Base-by-base conservation (phyloP, 2,888 invertebrate genomes). In the Ceramica pisi region DNA sequence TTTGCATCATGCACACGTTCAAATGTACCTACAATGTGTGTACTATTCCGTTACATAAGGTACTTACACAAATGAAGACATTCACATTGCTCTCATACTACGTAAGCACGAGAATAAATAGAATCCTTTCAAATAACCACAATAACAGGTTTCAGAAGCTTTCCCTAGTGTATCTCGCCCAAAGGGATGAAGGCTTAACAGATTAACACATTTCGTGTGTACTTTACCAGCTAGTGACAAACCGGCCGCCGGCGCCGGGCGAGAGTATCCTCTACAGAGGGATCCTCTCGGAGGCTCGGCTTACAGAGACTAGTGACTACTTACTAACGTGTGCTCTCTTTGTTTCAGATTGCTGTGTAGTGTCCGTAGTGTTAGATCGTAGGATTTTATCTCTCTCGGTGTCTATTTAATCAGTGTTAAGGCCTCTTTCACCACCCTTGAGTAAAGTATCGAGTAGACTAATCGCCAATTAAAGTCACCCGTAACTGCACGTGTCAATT, bases 281-380 rank as follows among this genome's bases (percentile, higher is more conserved):
- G 50, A 56, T 48, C 53, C 31, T 48, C 50, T 44, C 51, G 19
- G 21, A 31, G 63, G 48, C 56, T 67, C 51, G n/a, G 44, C 31
- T 38, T 59, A 67, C 69, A 10, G 6, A 51, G 23, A 23, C 67
- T 44, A 10, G 6, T 55, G 31, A 23, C 67, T 48, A 38, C 26
- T 53, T 53, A 82, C 68, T 81, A 72, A 81, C 35, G 38, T 51
- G 14, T 61, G n/a, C 23, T 19, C 51, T 70, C 50, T 78, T 85
- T 86, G 87, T 86, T 86, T 75, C 86, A 86, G 87, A 81, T 86
- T 71, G 65, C 44, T 64, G 75, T 78, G 61, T 78, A 78, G 83
- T 83, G 71, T 57, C 23, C 57, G 73, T 61, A 67, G 72, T 81
- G 80, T 77, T 80, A 74, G 60, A 14, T 44, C 19, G 19, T 71